Evolutionary conservation across 1,140 invertebrate genomes (phyloP), one percentile per base, ranked within the genome.

Genomic region (Nymphalis io): DNA sequence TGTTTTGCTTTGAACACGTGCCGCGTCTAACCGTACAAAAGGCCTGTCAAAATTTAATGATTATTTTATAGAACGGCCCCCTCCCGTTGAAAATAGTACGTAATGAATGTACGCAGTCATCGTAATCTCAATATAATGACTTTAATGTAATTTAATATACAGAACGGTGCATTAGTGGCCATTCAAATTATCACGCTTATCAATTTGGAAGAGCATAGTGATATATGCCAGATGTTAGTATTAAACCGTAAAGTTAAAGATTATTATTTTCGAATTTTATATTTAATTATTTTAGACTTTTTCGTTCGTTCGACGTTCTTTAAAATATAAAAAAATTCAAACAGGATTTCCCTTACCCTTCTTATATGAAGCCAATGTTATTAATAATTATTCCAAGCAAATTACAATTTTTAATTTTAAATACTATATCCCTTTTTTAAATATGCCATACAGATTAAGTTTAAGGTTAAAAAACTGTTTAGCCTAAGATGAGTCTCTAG

Each of bases 111-210:
- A 70, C 63, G 65, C 65, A 70, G 70, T 64, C 66, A 66, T 74
- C 72, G 69, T 82, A 80, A 85, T 83, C 73, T 76, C 72, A 63
- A 72, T 74, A 72, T 80, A 80, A 80, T 80, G 70, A 68, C 72
- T 77, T 79, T 67, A 80, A 76, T 81, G 80, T 78, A 80, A 84
- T 82, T 79, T 79, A 79, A 84, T 79, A 73, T 68, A 75, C 67
- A 66, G 82, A 74, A 76, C 80, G 76, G 78, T 74, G 77, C 72
- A 81, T 81, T 82, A 81, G 79, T 74, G 78, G 76, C 61, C 66
- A 73, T 69, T 60, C 67, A 62, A 60, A 74, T 82, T 82, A 85
- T 82, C 81, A 79, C 72, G 79, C 73, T 81, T 79, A 84, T 84
- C 79, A 82, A 66, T 76, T 76, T 76, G 55, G 69, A 75, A 81